Conservation (phyloP, 2,888 invertebrate genomes). For the Myopa testacea region DNA sequence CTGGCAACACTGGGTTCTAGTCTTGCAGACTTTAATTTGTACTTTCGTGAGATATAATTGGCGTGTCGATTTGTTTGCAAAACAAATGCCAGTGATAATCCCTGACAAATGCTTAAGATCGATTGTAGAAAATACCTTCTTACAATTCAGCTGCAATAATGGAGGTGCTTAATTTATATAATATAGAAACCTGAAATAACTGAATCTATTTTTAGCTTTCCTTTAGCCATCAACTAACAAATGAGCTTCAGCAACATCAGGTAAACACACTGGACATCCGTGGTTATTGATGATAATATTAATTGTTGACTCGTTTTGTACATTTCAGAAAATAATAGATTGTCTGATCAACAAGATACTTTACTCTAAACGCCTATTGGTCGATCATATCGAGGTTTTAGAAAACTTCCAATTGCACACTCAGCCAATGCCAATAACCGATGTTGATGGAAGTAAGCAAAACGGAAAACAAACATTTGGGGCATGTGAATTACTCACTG, state of each 20-base stretch:
- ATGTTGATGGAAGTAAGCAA: neutral
- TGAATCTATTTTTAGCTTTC: constrained; percentile 33
- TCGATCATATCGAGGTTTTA: constrained; percentile 67
- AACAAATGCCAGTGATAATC: too few species aligned
- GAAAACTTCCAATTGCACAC: constrained; percentile 59
- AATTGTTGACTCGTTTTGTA: neutral
- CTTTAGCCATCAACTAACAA: constrained; percentile 52
- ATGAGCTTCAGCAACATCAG: constrained; percentile 63
- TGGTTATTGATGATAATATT: neutral
- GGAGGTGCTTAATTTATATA: constrained; percentile 28
- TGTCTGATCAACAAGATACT: constrained; percentile 60
- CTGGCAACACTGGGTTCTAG: too few species aligned
- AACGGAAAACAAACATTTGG: neutral
- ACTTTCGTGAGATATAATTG: too few species aligned
- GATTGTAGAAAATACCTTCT: too few species aligned
- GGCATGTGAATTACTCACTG: constrained; percentile 54
- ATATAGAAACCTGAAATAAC: neutral
- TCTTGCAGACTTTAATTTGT: too few species aligned
- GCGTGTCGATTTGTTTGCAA: too few species aligned
- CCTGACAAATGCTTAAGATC: too few species aligned
- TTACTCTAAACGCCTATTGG: constrained; percentile 63
- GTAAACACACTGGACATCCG: constrained; percentile 50
- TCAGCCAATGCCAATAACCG: constrained; percentile 19
- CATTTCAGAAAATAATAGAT: constrained; percentile 52
- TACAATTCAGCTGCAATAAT: neutral